Evolutionary conservation across 2,113 vertebrate genomes (phyloP).

Genomic region (Australoheros scitulus): DNA sequence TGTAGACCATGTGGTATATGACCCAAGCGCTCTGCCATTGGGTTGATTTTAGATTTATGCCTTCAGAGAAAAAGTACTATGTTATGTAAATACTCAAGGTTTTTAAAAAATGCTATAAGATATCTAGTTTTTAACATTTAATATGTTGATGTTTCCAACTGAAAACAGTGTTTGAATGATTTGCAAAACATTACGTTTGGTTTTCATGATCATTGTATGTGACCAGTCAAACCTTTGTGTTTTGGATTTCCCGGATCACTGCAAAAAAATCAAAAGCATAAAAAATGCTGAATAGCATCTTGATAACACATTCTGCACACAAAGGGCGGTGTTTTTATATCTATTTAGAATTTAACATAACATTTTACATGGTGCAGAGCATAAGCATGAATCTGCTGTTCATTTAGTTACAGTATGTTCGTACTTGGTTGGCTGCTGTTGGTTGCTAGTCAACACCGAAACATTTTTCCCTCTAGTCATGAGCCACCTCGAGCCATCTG

Average conservation of each 20-base stretch:
- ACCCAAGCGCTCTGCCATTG: not conserved
- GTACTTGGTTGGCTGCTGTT: not conserved
- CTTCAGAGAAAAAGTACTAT: not conserved
- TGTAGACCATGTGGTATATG: not conserved
- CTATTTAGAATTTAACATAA: not conserved
- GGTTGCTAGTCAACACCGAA: not conserved
- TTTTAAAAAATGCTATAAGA: not conserved
- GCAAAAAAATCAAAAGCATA: no score
- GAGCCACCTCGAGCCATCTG: slow-evolving; percentile 24
- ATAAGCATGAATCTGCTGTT: not conserved
- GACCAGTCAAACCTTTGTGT: not conserved
- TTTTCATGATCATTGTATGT: no score
- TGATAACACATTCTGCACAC: not conserved
- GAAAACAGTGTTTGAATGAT: no score
- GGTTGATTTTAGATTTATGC: not conserved
- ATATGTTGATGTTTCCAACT: no score
- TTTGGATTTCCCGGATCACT: not conserved
- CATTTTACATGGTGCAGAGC: not conserved
- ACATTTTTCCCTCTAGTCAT: slow-evolving; percentile 7
- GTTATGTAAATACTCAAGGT: not conserved
- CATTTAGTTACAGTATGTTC: not conserved
- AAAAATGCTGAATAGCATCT: not conserved
- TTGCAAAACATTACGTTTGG: no score
- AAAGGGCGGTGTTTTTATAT: not conserved
- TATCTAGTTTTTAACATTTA: not conserved